Percentiles rank a stretch among this genome's conserved stretches.
Evolutionary conservation across 2,113 vertebrate genomes (phyloP).

Genomic region (Osmerus mordax): DNA sequence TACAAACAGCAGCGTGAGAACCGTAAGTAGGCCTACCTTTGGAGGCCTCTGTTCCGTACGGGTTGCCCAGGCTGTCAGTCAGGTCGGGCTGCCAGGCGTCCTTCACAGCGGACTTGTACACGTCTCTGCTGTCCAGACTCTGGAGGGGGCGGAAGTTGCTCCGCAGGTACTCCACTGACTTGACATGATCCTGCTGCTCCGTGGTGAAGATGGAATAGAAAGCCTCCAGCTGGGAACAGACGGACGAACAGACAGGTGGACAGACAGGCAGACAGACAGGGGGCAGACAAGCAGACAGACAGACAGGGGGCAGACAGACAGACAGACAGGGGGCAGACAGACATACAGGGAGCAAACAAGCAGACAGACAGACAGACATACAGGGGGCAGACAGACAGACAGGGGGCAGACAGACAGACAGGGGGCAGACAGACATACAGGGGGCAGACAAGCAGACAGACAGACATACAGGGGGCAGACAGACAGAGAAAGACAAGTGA

Average conservation of each 20-base stretch:
- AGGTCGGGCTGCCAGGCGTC: slow-evolving; percentile 89
- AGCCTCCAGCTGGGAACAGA: slow-evolving; percentile 81
- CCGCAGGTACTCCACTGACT: slow-evolving; percentile 93
- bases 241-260: neutral
- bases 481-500: slow-evolving; percentile 1
- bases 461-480: slow-evolving; percentile 12
- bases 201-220: slow-evolving; percentile 99
- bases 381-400: slow-evolving; percentile 2
- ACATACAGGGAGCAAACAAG: neutral
- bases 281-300: neutral
- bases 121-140: slow-evolving; percentile 79
- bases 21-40: slow-evolving; percentile 76
- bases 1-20: no score
- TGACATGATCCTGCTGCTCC: slow-evolving; percentile 96
- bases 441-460: neutral
- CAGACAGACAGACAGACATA: neutral
- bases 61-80: slow-evolving; percentile 80
- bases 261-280: neutral
- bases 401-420: neutral
- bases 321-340: slow-evolving; percentile 1
- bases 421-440: neutral
- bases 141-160: slow-evolving; percentile 95
- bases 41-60: slow-evolving; percentile 86
- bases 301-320: slow-evolving; percentile 18
- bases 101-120: slow-evolving; percentile 89